phyloP scores from a whole-genome alignment of 2,888 invertebrate species.

The Spicauda simplicius region DNA sequence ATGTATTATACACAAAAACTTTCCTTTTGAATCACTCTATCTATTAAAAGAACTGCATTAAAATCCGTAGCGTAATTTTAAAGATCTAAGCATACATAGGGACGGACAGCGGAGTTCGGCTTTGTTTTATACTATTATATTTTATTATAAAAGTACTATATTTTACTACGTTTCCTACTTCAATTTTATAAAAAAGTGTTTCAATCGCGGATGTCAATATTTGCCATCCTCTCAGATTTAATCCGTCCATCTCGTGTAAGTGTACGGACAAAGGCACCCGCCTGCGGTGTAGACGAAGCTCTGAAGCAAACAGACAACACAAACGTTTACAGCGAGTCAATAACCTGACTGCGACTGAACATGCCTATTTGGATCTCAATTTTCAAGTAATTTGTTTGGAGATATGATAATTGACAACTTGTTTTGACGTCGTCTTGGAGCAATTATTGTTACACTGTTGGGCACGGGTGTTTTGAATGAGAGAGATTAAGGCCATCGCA shows the following conservation, averaged over 20 bases:
- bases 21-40: no score
- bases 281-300: constrained; percentile 2
- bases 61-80: no score
- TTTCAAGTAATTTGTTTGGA: neutral
- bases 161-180: no score
- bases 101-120: no score
- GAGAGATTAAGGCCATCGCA: no score
- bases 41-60: no score
- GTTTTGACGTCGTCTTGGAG: neutral
- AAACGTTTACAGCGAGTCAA: constrained; percentile 1
- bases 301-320: neutral
- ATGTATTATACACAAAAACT: no score
- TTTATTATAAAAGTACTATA: no score
- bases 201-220: neutral
- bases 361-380: neutral
- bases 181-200: neutral
- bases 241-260: neutral
- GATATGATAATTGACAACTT: neutral
- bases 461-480: no score
- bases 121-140: no score
- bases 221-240: neutral
- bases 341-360: neutral
- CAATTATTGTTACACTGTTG: no score
- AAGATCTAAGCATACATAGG: no score
- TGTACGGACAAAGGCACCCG: neutral